Evolutionary conservation across 2,888 invertebrate species (phyloP).

Genomic region (Hirtodrosophila alboralis): DNA sequence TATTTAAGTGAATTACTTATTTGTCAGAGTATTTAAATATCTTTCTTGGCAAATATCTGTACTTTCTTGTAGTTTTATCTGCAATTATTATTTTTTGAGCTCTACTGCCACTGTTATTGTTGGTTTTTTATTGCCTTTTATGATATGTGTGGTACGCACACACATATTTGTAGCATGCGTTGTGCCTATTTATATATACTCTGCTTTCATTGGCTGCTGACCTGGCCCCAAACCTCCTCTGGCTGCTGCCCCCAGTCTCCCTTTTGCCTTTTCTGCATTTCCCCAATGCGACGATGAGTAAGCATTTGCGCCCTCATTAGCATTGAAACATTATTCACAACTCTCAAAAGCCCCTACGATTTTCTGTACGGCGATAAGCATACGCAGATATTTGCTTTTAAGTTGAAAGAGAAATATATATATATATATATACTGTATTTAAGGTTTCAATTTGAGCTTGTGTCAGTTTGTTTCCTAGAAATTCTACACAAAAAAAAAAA

Average conservation of each 20-base stretch:
- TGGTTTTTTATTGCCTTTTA: slow-evolving; percentile 14
- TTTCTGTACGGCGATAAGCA: slow-evolving; percentile 39
- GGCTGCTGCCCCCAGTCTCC: too few relatives aligned
- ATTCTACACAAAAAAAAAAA: slow-evolving; percentile 8
- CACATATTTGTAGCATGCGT: slow-evolving; percentile 57
- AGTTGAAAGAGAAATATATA: slow-evolving; percentile 2
- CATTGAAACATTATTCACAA: slow-evolving; percentile 53
- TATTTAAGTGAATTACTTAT: too few relatives aligned
- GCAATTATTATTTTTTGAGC: slow-evolving; percentile 37
- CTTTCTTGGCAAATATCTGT: too few relatives aligned
- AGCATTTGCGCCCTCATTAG: slow-evolving; percentile 57
- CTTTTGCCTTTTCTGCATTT: too few relatives aligned
- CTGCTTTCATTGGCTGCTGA: slow-evolving; percentile 57
- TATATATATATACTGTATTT: slow-evolving; percentile 12
- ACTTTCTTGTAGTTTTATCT: too few relatives aligned
- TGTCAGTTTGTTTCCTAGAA: slow-evolving; percentile 29
- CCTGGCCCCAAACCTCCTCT: slow-evolving; percentile 3
- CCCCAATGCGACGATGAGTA: slow-evolving; percentile 33
- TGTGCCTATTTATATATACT: slow-evolving; percentile 59
- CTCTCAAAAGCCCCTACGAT: slow-evolving; percentile 46
- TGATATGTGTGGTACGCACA: slow-evolving; percentile 38
- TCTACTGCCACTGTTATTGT: slow-evolving; percentile 3
- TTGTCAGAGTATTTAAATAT: too few relatives aligned
- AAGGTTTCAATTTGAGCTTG: slow-evolving; percentile 21
- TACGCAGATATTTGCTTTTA: slow-evolving; percentile 32